Base-by-base conservation (phyloP, 2,888 invertebrate genomes). In the Orthosia gothica region DNA sequence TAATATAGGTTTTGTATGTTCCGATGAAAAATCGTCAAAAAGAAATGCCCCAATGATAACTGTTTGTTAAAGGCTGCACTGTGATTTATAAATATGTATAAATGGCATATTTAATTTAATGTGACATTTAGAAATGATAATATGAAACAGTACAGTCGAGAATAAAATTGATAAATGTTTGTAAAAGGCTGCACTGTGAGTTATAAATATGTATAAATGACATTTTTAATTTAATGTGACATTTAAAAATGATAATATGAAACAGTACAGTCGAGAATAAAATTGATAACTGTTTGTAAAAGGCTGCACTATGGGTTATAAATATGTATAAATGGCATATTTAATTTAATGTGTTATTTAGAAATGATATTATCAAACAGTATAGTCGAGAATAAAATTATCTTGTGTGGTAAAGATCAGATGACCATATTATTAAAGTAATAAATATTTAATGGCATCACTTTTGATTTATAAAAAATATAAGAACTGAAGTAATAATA, bases 61-160 rank as follows among this genome's bases (percentile, higher is more conserved):
- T 23, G 7, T 64, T 55, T 67, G 54, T 61, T 16, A 12, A 13
- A 76, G 68, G 50, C 66, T 55, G 49, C 76, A 45, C 11, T 61
- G 15, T 13, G 20, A 26, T n/a, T 1, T 26, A n/a, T 13, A 26
- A 7, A 20, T 18, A 23, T 52, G 40, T 40, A 9, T 40, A 40
- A 32, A 32, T 32, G 32, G 4, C 40, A 40, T 9, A 40, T 40
- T 40, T 40, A 7, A 40, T 40, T 58, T 5, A 16, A 47, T 23
- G 2, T 26, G 18, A 32, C 18, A 18, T 23, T 23, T 54, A 23
- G 7, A 7, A 7, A 32, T 32, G 32, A 7, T 15, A 3, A 57
- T 18, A 5, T 65, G 11, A 5, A 20, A 32, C 11, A 67, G 58
- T 47, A 67, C 15, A n/a, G 26, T 49, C n/a, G 7, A n/a, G 20